Base-by-base conservation (phyloP, 2,113 vertebrate species). In the Silurus glanis region DNA sequence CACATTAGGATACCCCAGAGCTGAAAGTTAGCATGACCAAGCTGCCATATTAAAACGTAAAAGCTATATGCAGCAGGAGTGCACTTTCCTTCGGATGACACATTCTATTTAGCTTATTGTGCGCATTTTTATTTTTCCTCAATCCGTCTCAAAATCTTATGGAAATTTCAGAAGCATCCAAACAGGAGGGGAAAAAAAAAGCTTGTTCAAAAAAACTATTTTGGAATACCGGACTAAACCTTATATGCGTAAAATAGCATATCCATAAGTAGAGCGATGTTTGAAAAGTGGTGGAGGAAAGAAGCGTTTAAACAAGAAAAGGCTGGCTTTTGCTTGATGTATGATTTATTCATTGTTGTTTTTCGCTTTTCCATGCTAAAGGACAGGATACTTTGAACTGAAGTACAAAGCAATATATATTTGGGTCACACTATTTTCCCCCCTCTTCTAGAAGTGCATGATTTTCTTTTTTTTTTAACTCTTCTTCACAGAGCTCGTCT, bases 381-480 rank as follows among this genome's bases (percentile, higher is more conserved):
- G 93, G 92, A 94, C 92, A 92, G 92, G 91, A 94, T 92, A 94
- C 94, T 95, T 94, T 95, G 93, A 95, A 94, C 94, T 92, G 88
- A 84, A 93, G 93, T 93, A 95, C 93, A 95, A 94, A 95, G 94
- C 88, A 87, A 92, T 94, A 93, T 93, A 93, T 94, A 95, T 94
- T 92, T 94, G 93, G 94, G 93, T 94, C 93, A 92, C 91, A 92
- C 90, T 87, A 91, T 93, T 93, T 89, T 87, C 69, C 56, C 90
- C 47, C 88, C 86, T 91, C 89, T 90, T 92, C 87, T 82, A 82
- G n/a, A 76, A 69, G 85, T 84, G 80, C 87, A 82, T 55, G 51
- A 75, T 72, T 69, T 28, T 79, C 64, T 62, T 78, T 76, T 51
- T 79, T 79, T 76, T 87, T 55, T 21, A n/a, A 86, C 14, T 58